These are phyloP conservation scores for Psittacula echo DNA, from an alignment of 2,797 vertebrate species.

Conservation along the genomic window DNA sequence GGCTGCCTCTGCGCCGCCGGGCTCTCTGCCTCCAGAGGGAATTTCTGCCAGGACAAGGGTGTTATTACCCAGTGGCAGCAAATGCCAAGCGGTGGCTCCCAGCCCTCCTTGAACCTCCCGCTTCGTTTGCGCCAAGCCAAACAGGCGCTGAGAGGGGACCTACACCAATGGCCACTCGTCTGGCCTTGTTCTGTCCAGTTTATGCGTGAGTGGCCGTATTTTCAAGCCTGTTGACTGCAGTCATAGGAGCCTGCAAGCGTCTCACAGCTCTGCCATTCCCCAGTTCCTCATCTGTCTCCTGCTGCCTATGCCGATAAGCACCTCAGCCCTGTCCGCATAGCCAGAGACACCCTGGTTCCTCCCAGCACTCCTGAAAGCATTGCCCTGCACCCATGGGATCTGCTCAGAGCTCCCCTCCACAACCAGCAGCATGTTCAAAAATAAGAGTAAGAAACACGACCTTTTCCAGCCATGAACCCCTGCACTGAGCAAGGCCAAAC, in stretches of 20 bases:
- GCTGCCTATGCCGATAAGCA: background rate
- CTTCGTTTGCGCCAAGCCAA: background rate
- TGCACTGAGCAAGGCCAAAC: background rate
- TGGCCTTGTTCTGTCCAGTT: background rate
- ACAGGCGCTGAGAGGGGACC: background rate
- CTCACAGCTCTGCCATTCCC: background rate
- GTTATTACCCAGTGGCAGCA: background rate
- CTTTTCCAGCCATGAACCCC: background rate
- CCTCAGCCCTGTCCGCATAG: background rate
- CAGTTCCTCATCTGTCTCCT: background rate
- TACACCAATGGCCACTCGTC: rapidly evolving
- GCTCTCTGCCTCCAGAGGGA: background rate
- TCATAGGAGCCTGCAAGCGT: background rate
- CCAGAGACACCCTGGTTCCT: background rate
- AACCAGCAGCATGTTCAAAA: background rate
- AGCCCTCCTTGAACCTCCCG: background rate
- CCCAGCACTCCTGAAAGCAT: background rate
- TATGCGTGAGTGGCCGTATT: background rate
- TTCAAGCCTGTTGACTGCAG: background rate
- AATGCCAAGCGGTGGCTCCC: background rate
- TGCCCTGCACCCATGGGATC: rapidly evolving
- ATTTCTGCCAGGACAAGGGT: background rate
- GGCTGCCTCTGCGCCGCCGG: background rate
- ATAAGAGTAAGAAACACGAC: background rate
- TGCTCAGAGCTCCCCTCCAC: background rate